phyloP scores from a whole-genome alignment of 1,140 invertebrate genomes.

The Varroa destructor region DNA sequence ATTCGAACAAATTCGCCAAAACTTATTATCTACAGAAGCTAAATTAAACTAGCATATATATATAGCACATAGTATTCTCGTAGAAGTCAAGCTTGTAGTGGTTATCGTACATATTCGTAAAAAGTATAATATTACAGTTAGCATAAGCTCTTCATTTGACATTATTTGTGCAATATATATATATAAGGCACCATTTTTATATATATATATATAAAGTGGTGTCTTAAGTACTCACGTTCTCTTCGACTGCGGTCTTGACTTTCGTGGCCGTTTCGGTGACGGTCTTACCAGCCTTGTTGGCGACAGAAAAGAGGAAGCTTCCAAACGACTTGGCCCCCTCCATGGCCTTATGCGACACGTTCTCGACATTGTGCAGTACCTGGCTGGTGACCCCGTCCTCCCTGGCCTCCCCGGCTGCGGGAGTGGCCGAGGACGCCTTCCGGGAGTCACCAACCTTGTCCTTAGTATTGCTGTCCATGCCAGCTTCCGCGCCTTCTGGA shows the following conservation, averaged over 20 bases:
- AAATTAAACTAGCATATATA: too few species aligned
- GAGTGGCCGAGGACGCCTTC: conserved; percentile 21
- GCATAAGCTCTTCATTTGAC: too few species aligned
- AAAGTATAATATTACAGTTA: too few species aligned
- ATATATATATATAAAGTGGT: too few species aligned
- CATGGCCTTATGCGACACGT: conserved; percentile 73
- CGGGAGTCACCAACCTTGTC: conserved; percentile 25
- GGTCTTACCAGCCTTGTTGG: conserved; percentile 69
- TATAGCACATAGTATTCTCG: too few species aligned
- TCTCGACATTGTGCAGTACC: conserved; percentile 38
- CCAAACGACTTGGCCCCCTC: conserved; percentile 73
- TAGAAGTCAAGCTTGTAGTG: too few species aligned
- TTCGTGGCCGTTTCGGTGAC: conserved; percentile 66
- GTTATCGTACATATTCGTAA: too few species aligned
- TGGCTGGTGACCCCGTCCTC: conserved; percentile 27
- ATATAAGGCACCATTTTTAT: too few species aligned
- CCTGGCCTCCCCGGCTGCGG: conserved; percentile 15
- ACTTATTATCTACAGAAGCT: too few species aligned
- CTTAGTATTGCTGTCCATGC: conserved; percentile 2
- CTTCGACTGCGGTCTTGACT: conserved; percentile 86
- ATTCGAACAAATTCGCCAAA: too few species aligned
- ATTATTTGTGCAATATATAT: too few species aligned
- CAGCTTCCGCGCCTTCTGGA: too few species aligned
- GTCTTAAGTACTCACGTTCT: conserved; percentile 60
- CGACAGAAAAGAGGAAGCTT: conserved; percentile 74